These are phyloP conservation scores for Phyllostomus discolor DNA, from an alignment of 2,113 vertebrate genomes.

Conservation along the genomic window DNA sequence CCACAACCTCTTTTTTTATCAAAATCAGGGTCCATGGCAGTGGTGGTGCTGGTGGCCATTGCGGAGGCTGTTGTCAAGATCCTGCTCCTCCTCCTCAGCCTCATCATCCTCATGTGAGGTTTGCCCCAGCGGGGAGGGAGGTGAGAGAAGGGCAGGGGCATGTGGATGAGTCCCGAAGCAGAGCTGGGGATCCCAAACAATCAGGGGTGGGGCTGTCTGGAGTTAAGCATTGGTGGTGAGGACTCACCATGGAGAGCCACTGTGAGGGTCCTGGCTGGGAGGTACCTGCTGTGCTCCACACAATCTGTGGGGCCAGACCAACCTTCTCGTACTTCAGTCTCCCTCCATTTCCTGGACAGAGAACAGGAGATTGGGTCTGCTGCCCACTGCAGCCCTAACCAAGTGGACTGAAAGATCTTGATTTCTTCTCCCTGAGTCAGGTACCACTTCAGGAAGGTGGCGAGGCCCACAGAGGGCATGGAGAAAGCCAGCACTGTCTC, in stretches of 20 bases:
- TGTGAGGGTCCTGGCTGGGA: too few relatives aligned
- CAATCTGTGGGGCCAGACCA: background rate
- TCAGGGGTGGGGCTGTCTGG: background rate
- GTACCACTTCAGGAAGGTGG: too few relatives aligned
- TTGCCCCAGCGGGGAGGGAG: background rate
- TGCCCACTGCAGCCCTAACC: too few relatives aligned
- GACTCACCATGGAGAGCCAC: background rate
- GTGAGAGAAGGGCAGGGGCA: too few relatives aligned
- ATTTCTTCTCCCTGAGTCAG: too few relatives aligned
- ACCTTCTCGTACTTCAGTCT: background rate
- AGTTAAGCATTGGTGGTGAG: background rate
- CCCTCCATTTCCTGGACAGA: background rate
- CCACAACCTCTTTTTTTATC: background rate
- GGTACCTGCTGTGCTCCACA: background rate
- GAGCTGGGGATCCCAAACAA: rapidly evolving
- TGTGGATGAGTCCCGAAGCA: too few relatives aligned
- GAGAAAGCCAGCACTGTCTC: rapidly evolving
- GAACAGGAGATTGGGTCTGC: background rate
- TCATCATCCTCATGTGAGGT: background rate
- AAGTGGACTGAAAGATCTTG: too few relatives aligned
- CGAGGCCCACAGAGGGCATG: rapidly evolving
- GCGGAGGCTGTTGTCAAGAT: background rate
- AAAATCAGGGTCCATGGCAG: background rate
- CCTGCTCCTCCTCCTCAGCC: background rate
- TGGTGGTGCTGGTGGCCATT: background rate